A percentile compares a stretch with the other conserved stretches of the same genome.
These are phyloP conservation scores for Acrobasis suavella DNA, from an alignment of 2,888 invertebrate genomes.

Conservation along the genomic window DNA sequence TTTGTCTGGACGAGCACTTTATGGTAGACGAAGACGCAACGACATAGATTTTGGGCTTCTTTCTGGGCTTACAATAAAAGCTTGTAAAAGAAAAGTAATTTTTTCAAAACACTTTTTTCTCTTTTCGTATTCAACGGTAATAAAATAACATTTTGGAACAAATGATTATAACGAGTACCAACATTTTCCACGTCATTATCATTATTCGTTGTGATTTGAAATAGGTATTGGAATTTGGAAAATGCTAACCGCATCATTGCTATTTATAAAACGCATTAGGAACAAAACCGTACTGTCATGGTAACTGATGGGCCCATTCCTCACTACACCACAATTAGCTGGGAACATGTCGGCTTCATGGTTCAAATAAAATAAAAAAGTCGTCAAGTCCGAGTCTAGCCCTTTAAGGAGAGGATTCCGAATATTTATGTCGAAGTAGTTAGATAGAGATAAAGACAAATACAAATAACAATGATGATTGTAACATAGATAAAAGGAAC, in stretches of 20 bases:
- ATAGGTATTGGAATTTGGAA: not conserved
- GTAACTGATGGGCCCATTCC: constrained; percentile 64
- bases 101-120: too few species aligned
- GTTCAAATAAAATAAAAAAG: constrained; percentile 39
- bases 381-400: too few species aligned
- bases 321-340: constrained; percentile 58
- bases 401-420: not conserved
- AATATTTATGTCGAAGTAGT: not conserved
- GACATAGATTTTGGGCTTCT: too few species aligned
- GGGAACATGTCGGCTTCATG: constrained; percentile 11
- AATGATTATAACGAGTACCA: not conserved
- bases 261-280: constrained; percentile 22
- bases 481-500: too few species aligned
- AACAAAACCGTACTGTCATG: constrained; percentile 52
- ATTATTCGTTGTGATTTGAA: not conserved
- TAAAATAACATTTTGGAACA: not conserved
- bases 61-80: too few species aligned
- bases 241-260: not conserved
- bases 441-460: too few species aligned
- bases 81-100: too few species aligned
- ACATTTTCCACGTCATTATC: not conserved
- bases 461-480: too few species aligned
- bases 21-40: too few species aligned
- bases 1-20: too few species aligned
- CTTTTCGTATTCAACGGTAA: too few species aligned